These are phyloP conservation scores for Phoenicopterus ruber DNA, from an alignment of 2,113 vertebrate species.

Conservation along the genomic window DNA sequence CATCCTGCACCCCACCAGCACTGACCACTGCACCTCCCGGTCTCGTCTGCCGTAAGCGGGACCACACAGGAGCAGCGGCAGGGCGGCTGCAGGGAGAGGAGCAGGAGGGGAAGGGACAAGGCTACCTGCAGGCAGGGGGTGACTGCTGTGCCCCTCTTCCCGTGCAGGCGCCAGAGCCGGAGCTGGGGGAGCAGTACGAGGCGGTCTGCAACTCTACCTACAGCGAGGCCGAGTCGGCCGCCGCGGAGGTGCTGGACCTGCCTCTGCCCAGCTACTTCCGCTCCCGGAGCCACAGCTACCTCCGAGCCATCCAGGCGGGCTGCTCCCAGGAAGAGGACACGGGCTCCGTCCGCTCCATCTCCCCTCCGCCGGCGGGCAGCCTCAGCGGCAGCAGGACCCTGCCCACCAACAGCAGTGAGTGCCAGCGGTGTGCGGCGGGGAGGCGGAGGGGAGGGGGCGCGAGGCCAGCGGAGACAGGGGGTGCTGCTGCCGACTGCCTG, in stretches of 20 bases:
- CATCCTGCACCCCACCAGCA: background rate
- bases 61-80: background rate
- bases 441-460: background rate
- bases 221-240: slow-evolving; percentile 87
- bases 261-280: slow-evolving; percentile 95
- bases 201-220: slow-evolving; percentile 87
- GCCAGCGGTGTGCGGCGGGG: background rate
- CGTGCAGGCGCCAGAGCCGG: slow-evolving; percentile 83
- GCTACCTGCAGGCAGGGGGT: background rate
- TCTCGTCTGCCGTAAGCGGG: background rate
- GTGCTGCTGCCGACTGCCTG: accelerated
- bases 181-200: slow-evolving; percentile 88
- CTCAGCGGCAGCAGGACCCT: slow-evolving; percentile 90
- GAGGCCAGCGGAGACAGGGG: accelerated
- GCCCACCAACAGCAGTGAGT: slow-evolving; percentile 92
- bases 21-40: background rate
- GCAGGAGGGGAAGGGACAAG: background rate
- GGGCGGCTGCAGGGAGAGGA: background rate
- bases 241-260: slow-evolving; percentile 86
- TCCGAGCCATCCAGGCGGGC: slow-evolving; percentile 98
- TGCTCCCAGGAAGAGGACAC: slow-evolving; percentile 97
- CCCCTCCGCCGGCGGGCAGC: slow-evolving; percentile 85
- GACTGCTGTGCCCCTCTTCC: slow-evolving; percentile 30
- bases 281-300: slow-evolving; percentile 98
- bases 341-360: slow-evolving; percentile 89